Evolutionary conservation across 2,797 vertebrate species (phyloP), one percentile per base, ranked within the genome.

Genomic region (Schizothorax lantsangensis): DNA sequence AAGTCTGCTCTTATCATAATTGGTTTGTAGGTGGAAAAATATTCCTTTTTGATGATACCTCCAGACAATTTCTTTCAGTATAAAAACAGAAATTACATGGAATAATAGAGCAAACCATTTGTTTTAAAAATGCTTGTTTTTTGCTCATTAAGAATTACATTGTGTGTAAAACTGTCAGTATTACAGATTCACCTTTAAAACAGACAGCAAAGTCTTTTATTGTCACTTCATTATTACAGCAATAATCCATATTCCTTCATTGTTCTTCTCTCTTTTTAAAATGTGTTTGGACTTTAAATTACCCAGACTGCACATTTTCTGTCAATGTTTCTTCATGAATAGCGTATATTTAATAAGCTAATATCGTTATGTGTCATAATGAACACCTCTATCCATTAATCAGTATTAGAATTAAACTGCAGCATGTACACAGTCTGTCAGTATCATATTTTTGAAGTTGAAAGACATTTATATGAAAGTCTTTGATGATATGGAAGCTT

Each of bases 1-100:
- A 66, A 80, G 59, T 33, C 79, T 80, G 17, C 10, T 30, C 59
- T 66, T 66, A 80, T 80, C 79, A 66, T 66, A 80, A 80, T 66
- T 66, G 79, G 40, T 47, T 47, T 66, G 59, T 26, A 47, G 43
- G 59, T 80, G 9, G 23, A 11, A 40, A 59, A 74, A 64, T 5
- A 64, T 21, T 38, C 5, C 10, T 36, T 78, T 62, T 80, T 80
- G 36, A 30, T 64, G 54, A 62, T 79, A 62, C 38, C 30, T 36
- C 9, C 54, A 43, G 54, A 62, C 23, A 79, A 9, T 62, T 26
- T 19, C 54, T 62, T 19, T 15, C 14, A 3, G 40, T 62, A 59
- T 79, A 62, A 79, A 78, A 79, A 43, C 36, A 62, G 54, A 62
- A 15, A 79, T 62, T 4, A 26, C 1, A 11, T 43, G 23, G 38